Evolutionary conservation across 2,888 invertebrate genomes (phyloP), one percentile per base, ranked within the genome.

Genomic region (Folsomia manolachei): DNA sequence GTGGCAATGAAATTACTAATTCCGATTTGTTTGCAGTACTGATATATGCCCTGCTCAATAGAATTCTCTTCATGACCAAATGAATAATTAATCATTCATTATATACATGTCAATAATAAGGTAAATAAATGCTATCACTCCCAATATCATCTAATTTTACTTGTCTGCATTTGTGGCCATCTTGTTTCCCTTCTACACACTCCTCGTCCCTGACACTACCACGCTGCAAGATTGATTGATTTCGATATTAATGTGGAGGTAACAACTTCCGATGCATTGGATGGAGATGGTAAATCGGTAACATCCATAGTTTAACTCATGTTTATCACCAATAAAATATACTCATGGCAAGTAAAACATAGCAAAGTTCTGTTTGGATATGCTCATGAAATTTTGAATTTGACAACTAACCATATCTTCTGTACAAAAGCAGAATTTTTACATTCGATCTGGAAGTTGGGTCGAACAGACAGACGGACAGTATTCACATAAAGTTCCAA

Each of bases 1-100:
- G 14, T 62, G 62, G 24, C 21, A 21, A 63, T 63, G 4, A 27
- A 4, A 62, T 62, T 24, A 25, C 2, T n/a, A n/a, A 11, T 14
- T 14, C 9, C 14, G 63, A 63, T 27, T 27, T 18, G 27, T 25
- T n/a, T 25, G 19, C n/a, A 4, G 26, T 60, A 62, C 25, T 24
- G 25, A 23, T 62, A 2, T 23, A 23, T 56, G 19, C n/a, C n/a
- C n/a, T n/a, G 39, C 14, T 39, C 4, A 9, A 9, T 39, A 39
- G 39, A 4, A 39, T 39, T 39, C 14, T 39, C n/a, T 21, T 63
- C 63, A 63, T 21, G 63, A 63, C 19, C 63, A 63, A 27, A 63
- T 18, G 14, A 27, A 25, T 63, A 14, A 63, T 63, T 27, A 26
- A 18, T 63, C 26, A 63, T 56, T 11, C 2, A 19, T 19, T 21